Evolutionary conservation across 64 coral and sea anemone genomes (phyloP).

Genomic region (Astreopora myriophthalma): DNA sequence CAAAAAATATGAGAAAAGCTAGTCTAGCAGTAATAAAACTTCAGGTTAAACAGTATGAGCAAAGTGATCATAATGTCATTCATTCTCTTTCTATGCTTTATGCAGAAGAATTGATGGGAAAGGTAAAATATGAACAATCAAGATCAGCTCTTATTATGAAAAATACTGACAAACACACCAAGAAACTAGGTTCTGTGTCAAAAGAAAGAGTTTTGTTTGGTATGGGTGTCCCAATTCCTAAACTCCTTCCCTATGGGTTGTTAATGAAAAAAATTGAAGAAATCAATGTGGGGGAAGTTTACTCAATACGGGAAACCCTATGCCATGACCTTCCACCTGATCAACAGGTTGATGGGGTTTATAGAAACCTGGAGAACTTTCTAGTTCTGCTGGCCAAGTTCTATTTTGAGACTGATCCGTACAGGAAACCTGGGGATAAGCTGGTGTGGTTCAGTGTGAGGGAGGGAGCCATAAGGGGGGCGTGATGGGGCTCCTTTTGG

Average conservation of each 20-base stretch:
- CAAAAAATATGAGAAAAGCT: background rate
- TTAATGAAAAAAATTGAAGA: slow-evolving; percentile 30
- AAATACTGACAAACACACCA: no score
- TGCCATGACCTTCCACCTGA: no score
- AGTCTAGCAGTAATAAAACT: background rate
- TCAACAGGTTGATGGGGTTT: no score
- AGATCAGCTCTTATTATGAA: slow-evolving; percentile 8
- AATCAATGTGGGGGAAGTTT: slow-evolving; percentile 38
- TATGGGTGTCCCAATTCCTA: no score
- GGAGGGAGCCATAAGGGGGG: slow-evolving; percentile 26
- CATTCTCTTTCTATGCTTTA: slow-evolving; percentile 57
- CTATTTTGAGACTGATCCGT: background rate
- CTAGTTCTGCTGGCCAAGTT: no score
- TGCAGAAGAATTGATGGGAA: slow-evolving; percentile 59
- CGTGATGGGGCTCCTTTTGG: slow-evolving; percentile 46
- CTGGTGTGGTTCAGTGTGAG: slow-evolving; percentile 53
- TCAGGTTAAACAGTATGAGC: slow-evolving; percentile 47
- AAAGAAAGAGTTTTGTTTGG: no score
- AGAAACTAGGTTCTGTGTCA: no score
- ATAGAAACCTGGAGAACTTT: no score
- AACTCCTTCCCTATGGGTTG: no score
- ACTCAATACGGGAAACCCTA: background rate
- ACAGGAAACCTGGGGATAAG: slow-evolving; percentile 11
- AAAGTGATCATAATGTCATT: slow-evolving; percentile 64
- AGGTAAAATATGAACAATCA: slow-evolving; percentile 50